phyloP scores from a whole-genome alignment of 2,113 vertebrate species.

The Ancistrus triradiatus region DNA sequence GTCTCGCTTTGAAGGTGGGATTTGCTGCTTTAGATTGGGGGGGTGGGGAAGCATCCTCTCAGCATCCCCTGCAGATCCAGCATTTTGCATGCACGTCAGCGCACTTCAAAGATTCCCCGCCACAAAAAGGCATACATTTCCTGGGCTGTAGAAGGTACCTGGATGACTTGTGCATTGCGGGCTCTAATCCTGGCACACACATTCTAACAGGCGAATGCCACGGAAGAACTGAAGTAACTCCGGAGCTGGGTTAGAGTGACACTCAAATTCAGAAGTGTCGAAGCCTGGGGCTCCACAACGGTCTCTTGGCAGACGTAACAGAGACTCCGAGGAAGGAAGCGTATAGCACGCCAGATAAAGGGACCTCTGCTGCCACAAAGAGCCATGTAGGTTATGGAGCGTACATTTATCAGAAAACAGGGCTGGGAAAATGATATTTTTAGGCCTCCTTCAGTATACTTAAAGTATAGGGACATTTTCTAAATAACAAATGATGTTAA shows the following conservation, averaged over 20 bases:
- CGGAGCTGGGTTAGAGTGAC: conserved; percentile 8
- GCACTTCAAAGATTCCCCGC: conserved; percentile 13
- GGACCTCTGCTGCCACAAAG: too few species aligned
- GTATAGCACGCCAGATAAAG: conserved; percentile 21
- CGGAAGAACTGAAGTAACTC: conserved; percentile 4
- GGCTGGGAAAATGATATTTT: too few species aligned
- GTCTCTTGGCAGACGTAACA: too few species aligned
- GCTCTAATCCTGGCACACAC: conserved; percentile 30
- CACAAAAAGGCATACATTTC: conserved; percentile 25
- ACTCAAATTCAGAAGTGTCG: not conserved
- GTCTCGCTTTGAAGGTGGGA: conserved; percentile 21
- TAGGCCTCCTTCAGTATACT: too few species aligned
- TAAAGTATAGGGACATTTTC: too few species aligned
- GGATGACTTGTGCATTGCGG: conserved; percentile 31
- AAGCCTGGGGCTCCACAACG: too few species aligned
- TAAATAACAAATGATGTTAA: too few species aligned
- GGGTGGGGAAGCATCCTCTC: not conserved
- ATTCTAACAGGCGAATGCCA: not conserved
- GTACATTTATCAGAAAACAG: not conserved
- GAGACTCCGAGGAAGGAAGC: too few species aligned
- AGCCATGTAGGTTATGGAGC: not conserved
- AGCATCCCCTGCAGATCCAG: not conserved
- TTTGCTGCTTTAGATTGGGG: conserved; percentile 29
- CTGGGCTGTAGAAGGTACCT: conserved; percentile 15
- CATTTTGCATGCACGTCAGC: conserved; percentile 4